Evolutionary conservation across 2,113 vertebrate species (phyloP).

Genomic region (Lepidothrix coronata): DNA sequence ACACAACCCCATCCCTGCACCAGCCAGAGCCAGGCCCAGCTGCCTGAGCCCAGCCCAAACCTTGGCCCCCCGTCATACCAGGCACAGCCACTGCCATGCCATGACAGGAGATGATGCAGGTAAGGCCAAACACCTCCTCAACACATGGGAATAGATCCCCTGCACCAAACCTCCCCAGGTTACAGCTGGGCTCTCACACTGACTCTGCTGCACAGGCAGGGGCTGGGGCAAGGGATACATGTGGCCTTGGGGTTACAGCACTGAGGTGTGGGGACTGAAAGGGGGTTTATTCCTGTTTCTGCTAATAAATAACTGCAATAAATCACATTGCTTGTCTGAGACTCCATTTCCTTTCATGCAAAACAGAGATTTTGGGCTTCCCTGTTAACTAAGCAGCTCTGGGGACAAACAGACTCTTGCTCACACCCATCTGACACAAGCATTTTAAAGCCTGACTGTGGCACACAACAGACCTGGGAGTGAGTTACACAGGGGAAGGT

Average conservation of each 20-base stretch:
- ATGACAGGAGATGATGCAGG: accelerated
- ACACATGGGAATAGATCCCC: accelerated
- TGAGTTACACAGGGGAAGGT: not conserved
- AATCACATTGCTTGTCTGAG: not conserved
- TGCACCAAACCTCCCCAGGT: not conserved
- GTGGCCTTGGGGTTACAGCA: accelerated
- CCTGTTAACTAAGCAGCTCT: not conserved
- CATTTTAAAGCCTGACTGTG: not conserved
- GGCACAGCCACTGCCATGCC: accelerated
- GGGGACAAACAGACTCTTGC: not conserved
- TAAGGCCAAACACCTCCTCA: not conserved
- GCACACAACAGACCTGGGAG: not conserved
- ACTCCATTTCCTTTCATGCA: not conserved
- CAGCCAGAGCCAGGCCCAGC: not conserved
- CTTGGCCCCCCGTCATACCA: accelerated
- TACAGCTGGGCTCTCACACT: not conserved
- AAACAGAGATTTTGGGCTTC: not conserved
- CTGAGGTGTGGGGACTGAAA: not conserved
- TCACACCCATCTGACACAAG: not conserved
- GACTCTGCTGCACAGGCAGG: not conserved
- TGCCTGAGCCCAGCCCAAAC: not conserved
- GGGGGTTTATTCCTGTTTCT: not conserved
- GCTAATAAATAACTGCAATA: not conserved
- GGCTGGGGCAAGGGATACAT: not conserved
- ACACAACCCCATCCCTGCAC: not conserved